Base-by-base conservation (phyloP, 1,140 invertebrate species). In the Plectrocnemia conspersa region DNA sequence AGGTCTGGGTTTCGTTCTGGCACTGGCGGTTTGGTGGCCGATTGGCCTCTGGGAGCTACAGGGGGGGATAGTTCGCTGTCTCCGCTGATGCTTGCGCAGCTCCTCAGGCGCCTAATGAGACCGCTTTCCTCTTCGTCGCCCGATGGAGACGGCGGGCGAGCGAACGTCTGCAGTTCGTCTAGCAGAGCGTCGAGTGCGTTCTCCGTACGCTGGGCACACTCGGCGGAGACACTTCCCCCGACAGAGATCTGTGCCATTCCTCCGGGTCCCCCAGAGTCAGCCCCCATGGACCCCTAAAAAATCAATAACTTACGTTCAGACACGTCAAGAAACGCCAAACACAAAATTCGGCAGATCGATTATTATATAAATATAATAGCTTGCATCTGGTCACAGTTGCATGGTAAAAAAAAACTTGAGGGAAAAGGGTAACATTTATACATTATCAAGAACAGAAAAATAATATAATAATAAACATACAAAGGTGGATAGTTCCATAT, bases 171-270 rank as follows among this genome's bases (percentile, higher is more conserved):
- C 41, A 93, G 77, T 72, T 94, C 91, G 68, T 93, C 89, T 89
- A 94, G 71, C 84, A 94, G 73, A 83, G 88, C 87, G 84, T 94
- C 90, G 84, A 93, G 88, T 82, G 89, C 87, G 84, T 91, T 93
- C 84, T 92, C 89, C 79, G 84, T 75, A 79, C 85, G 82, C 75
- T 83, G 75, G 70, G 71, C 68, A 77, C 75, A 64, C 72, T 79
- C 71, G 76, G 80, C 69, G 76, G 77, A 62, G 73, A 78, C 75
- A 79, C 81, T 81, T 79, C 82, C 80, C 78, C 79, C 76, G 79
- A 81, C 63, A 74, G 73, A 58, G 75, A 75, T 66, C 80, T 79
- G 68, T 74, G 79, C 81, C 84, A 82, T 63, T 79, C 77, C 61
- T 75, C 69, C 68, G 73, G 73, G 76, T 81, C 79, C 74, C 81